Conservation (phyloP, 2,113 vertebrate genomes). For the Misgurnus anguillicaudatus region DNA sequence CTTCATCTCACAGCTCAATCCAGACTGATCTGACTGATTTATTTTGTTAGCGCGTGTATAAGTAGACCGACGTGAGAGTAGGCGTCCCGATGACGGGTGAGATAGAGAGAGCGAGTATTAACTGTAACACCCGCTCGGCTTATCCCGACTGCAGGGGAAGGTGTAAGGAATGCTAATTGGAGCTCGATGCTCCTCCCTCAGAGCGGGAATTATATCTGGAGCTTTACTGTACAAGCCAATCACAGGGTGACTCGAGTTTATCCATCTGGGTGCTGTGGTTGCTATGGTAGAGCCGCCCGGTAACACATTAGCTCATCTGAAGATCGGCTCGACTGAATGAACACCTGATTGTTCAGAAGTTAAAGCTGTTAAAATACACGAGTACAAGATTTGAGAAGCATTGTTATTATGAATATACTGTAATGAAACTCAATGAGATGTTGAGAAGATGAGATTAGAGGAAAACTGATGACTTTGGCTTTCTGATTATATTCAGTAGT, state of each 20-base stretch:
- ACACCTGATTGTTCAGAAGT: slow-evolving; percentile 31
- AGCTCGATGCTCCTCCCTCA: slow-evolving; percentile 44
- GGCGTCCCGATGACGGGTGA: slow-evolving; percentile 4
- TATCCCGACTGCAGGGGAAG: slow-evolving; percentile 63
- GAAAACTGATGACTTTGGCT: too few relatives aligned
- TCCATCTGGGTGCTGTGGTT: slow-evolving; percentile 68
- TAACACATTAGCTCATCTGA: slow-evolving; percentile 54
- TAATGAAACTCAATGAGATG: too few relatives aligned
- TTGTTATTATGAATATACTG: too few relatives aligned
- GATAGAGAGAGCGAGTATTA: slow-evolving; percentile 16
- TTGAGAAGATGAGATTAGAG: too few relatives aligned
- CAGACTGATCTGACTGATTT: background rate
- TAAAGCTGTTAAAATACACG: too few relatives aligned
- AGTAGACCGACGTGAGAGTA: slow-evolving; percentile 9
- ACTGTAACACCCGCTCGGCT: slow-evolving; percentile 41
- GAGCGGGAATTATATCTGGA: slow-evolving; percentile 56
- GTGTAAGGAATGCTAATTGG: slow-evolving; percentile 71
- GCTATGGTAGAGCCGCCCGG: slow-evolving; percentile 68
- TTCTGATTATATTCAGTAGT: too few relatives aligned
- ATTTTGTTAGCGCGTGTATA: slow-evolving; percentile 8
- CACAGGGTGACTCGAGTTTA: slow-evolving; percentile 63
- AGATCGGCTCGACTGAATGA: slow-evolving; percentile 55
- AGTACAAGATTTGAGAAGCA: too few relatives aligned
- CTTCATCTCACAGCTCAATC: slow-evolving; percentile 56
- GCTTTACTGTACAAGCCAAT: slow-evolving; percentile 62